phyloP scores from a whole-genome alignment of 92 coral and sea anemone species.

The Zoanthus sansibaricus region DNA sequence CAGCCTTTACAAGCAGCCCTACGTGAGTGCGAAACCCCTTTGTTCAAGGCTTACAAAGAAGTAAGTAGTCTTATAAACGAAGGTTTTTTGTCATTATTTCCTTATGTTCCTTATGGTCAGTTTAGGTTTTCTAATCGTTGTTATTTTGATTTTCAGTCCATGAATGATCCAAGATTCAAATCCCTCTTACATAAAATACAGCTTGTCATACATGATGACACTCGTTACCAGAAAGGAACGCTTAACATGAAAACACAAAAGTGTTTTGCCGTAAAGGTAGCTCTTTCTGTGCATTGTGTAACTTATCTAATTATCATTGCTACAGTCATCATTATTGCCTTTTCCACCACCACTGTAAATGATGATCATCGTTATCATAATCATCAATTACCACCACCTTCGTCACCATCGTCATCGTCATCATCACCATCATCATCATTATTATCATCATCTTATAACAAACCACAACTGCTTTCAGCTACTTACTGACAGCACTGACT shows the following conservation, averaged over 20 bases:
- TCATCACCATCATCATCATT: no score
- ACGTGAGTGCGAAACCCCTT: conserved; percentile 75
- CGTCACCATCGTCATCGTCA: background rate
- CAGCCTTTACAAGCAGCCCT: conserved; percentile 86
- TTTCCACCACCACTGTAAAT: no score
- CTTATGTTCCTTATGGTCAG: no score
- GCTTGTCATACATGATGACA: conserved; percentile 95
- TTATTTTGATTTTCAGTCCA: conserved; percentile 62
- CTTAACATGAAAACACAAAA: conserved; percentile 98
- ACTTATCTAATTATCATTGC: background rate
- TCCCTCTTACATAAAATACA: conserved; percentile 88
- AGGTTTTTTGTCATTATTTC: background rate
- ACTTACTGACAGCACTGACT: no score
- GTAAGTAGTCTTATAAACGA: conserved; percentile 28
- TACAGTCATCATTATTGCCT: no score
- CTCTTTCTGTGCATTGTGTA: background rate
- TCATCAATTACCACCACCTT: background rate
- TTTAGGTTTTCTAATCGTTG: background rate
- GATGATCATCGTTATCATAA: no score
- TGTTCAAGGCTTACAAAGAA: conserved; percentile 90
- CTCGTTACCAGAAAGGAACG: conserved; percentile 97
- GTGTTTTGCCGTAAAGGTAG: conserved; percentile 97
- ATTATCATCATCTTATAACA: no score
- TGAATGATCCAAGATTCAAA: conserved; percentile 86
- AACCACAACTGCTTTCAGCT: no score